Evolutionary conservation across 1,140 invertebrate species (phyloP).

Genomic region (Maniola jurtina): DNA sequence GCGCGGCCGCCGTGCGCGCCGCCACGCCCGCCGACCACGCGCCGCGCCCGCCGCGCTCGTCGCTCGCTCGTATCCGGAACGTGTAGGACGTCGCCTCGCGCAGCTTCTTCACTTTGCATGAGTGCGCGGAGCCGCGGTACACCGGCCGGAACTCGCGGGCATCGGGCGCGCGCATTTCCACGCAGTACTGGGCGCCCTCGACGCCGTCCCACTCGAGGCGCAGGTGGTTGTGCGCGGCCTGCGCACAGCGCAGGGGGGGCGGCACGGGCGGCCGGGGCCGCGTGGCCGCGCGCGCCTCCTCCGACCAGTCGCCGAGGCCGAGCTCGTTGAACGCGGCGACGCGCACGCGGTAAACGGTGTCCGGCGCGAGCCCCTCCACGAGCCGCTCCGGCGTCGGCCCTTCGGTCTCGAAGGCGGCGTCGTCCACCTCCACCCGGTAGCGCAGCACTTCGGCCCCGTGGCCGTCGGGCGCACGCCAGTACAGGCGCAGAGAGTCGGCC

Average conservation of each 20-base stretch:
- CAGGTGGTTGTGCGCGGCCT: constrained; percentile 87
- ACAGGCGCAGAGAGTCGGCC: constrained; percentile 83
- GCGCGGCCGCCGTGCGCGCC: constrained; percentile 87
- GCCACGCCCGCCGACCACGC: constrained; percentile 84
- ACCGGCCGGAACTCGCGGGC: constrained; percentile 85
- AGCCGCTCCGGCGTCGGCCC: constrained; percentile 77
- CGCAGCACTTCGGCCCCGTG: constrained; percentile 87
- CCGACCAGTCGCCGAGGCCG: constrained; percentile 88
- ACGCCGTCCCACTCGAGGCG: constrained; percentile 91
- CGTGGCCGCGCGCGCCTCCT: constrained; percentile 84
- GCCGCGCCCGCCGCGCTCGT: constrained; percentile 88
- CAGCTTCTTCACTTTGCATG: constrained; percentile 89
- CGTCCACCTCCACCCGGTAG: constrained; percentile 88
- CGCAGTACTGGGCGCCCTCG: constrained; percentile 86
- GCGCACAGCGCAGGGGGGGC: constrained; percentile 86
- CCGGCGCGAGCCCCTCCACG: constrained; percentile 77
- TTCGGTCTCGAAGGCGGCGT: constrained; percentile 80
- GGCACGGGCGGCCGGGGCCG: constrained; percentile 87
- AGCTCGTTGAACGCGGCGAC: constrained; percentile 90
- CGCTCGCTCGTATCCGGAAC: constrained; percentile 90
- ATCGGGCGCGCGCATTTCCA: constrained; percentile 87
- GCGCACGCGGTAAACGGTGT: constrained; percentile 84
- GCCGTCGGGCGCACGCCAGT: constrained; percentile 85
- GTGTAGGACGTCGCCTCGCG: constrained; percentile 88
- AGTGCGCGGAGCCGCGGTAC: constrained; percentile 87